Evolutionary conservation across 2,113 vertebrate species (phyloP).

Genomic region (Leptodactylus fuscus): DNA sequence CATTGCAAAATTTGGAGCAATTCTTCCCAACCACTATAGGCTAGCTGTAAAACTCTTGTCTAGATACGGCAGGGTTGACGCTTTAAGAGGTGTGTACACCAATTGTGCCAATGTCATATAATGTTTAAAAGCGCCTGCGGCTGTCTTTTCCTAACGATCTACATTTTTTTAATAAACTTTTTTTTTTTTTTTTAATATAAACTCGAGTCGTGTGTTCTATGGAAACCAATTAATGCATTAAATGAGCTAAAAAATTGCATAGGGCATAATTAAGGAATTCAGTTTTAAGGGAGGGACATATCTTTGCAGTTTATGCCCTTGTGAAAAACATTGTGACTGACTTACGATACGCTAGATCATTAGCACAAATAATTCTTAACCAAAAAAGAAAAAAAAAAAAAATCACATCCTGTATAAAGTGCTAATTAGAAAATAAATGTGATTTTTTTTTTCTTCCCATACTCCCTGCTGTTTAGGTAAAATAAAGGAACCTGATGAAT

Average conservation of each 20-base stretch:
- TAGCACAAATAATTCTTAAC: slow-evolving; percentile 44
- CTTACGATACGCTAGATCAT: slow-evolving; percentile 33
- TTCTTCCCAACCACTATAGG: too few relatives aligned
- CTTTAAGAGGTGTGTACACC: too few relatives aligned
- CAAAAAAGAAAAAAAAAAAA: neutral
- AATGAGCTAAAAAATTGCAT: slow-evolving; percentile 37
- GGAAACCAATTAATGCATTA: slow-evolving; percentile 40
- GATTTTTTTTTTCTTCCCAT: neutral
- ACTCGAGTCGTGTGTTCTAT: slow-evolving; percentile 3
- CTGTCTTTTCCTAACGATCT: too few relatives aligned
- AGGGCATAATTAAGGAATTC: slow-evolving; percentile 43
- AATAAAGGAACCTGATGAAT: slow-evolving; percentile 21
- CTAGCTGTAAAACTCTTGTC: too few relatives aligned
- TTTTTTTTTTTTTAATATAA: neutral
- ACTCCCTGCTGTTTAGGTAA: slow-evolving; percentile 41
- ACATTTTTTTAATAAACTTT: neutral
- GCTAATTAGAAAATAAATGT: slow-evolving; percentile 52
- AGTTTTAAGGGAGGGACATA: neutral
- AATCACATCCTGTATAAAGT: neutral
- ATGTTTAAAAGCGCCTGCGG: neutral
- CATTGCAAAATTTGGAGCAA: too few relatives aligned
- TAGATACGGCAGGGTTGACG: too few relatives aligned
- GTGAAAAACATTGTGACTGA: slow-evolving; percentile 33
- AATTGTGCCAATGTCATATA: neutral
- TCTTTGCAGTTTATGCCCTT: slow-evolving; percentile 44